phyloP scores from a whole-genome alignment of 2,888 invertebrate species.

The Ormyrus labotus region DNA sequence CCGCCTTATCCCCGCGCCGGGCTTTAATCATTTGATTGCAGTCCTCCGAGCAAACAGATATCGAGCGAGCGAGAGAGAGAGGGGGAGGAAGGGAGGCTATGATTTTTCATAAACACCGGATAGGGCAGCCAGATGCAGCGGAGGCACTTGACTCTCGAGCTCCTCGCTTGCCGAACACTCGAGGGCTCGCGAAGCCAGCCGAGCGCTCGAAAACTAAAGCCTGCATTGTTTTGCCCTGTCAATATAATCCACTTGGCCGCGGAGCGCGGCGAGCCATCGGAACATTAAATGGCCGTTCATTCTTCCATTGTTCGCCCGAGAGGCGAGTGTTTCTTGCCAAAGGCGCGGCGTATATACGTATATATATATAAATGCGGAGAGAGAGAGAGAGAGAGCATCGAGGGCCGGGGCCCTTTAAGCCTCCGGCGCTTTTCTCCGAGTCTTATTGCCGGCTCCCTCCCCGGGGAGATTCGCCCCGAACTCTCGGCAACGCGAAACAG shows the following conservation, averaged over 20 bases:
- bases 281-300: conserved; percentile 9
- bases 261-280: conserved; percentile 4
- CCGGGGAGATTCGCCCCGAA: conserved; percentile 18
- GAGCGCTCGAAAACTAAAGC: background rate
- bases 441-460: background rate
- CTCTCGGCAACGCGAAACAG: conserved; percentile 1
- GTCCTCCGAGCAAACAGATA: conserved; percentile 48
- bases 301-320: too few relatives aligned
- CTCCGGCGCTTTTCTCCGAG: too few relatives aligned
- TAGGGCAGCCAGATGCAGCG: conserved; percentile 43
- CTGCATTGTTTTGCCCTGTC: conserved; percentile 35
- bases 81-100: background rate
- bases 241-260: conserved; percentile 32
- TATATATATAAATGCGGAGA: too few relatives aligned
- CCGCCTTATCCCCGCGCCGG: conserved; percentile 56
- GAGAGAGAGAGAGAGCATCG: too few relatives aligned
- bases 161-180: conserved; percentile 7
- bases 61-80: background rate
- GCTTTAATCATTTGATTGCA: conserved; percentile 67
- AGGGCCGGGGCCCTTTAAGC: background rate
- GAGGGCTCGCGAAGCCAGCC: conserved; percentile 1
- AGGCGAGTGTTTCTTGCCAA: background rate
- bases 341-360: background rate
- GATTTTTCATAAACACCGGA: conserved; percentile 53
- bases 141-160: conserved; percentile 39